These are phyloP conservation scores for Rotaria magnacalcarata DNA, from an alignment of 2,888 invertebrate genomes.

Conservation along the genomic window DNA sequence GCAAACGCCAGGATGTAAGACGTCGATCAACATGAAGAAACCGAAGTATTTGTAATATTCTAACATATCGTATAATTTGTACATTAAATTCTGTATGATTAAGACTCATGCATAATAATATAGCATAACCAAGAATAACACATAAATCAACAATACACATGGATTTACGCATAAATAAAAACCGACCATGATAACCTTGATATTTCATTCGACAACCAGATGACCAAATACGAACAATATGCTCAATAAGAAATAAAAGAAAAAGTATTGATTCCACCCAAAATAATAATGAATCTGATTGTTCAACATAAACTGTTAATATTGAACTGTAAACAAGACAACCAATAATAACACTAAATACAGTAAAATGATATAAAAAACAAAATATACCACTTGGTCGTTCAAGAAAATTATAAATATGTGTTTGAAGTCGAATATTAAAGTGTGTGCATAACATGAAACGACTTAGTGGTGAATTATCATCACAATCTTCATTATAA, in stretches of 20 bases:
- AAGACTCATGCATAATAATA: conserved; percentile 12
- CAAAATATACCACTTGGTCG: not conserved
- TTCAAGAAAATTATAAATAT: conserved; percentile 3
- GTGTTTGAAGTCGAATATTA: not conserved
- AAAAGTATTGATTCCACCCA: conserved; percentile 40
- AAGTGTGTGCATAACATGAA: not conserved
- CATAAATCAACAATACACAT: conserved; percentile 40
- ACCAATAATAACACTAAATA: not conserved
- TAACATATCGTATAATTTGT: not conserved
- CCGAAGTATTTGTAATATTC: conserved; percentile 44
- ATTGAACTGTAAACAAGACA: conserved; percentile 34
- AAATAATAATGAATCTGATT: conserved; percentile 19
- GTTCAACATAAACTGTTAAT: not conserved
- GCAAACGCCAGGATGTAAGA: conserved; percentile 40
- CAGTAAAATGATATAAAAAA: conserved; percentile 20
- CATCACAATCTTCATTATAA: not conserved
- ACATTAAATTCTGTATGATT: not conserved
- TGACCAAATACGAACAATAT: conserved; percentile 43
- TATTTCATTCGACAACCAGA: conserved; percentile 36
- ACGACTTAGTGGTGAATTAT: not conserved
- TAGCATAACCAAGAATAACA: conserved; percentile 38
- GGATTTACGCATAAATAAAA: conserved; percentile 38
- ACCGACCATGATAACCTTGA: conserved; percentile 34
- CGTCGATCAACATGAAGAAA: conserved; percentile 45
- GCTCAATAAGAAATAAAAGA: conserved; percentile 32